Percentiles rank a stretch among this genome's conserved stretches.
These are phyloP conservation scores for Hymenochirus boettgeri DNA, from an alignment of 2,113 vertebrate species.

Conservation along the genomic window DNA sequence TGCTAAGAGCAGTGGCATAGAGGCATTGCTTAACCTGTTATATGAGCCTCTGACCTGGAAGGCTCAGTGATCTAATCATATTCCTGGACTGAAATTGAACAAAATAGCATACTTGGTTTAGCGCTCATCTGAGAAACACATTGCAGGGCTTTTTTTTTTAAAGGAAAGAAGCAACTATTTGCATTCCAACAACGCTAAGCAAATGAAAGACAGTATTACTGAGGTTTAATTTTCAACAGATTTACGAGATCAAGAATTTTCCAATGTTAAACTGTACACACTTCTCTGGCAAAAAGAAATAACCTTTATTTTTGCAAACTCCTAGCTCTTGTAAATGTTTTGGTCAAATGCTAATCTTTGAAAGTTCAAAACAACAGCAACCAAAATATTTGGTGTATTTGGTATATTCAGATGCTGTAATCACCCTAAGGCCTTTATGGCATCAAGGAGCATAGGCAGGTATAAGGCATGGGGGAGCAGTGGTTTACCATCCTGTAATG, in stretches of 20 bases:
- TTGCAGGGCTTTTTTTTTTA: slow-evolving; percentile 55
- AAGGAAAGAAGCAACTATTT: slow-evolving; percentile 54
- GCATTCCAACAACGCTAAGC: slow-evolving; percentile 57
- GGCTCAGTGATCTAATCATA: slow-evolving; percentile 65
- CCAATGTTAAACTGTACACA: slow-evolving; percentile 16
- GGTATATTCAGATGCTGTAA: no score
- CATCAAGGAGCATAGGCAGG: no score
- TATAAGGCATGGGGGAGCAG: no score
- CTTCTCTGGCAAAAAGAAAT: background rate
- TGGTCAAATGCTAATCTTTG: no score
- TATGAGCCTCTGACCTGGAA: slow-evolving; percentile 66
- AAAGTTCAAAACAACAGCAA: no score
- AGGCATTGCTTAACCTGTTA: slow-evolving; percentile 71
- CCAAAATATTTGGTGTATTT: no score
- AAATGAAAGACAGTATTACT: slow-evolving; percentile 70
- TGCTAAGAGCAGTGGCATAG: slow-evolving; percentile 56
- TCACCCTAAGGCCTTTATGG: no score
- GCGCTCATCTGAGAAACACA: slow-evolving; percentile 56
- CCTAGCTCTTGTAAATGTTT: background rate
- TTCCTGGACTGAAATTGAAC: slow-evolving; percentile 64
- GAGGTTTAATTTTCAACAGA: slow-evolving; percentile 46
- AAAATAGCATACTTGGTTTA: slow-evolving; percentile 46
- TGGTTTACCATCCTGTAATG: no score
- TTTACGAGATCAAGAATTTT: slow-evolving; percentile 50
- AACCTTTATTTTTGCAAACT: background rate